Evolutionary conservation across 2,797 vertebrate genomes (phyloP), one percentile per base, ranked within the genome.

Genomic region (Gymnothorax javanicus): DNA sequence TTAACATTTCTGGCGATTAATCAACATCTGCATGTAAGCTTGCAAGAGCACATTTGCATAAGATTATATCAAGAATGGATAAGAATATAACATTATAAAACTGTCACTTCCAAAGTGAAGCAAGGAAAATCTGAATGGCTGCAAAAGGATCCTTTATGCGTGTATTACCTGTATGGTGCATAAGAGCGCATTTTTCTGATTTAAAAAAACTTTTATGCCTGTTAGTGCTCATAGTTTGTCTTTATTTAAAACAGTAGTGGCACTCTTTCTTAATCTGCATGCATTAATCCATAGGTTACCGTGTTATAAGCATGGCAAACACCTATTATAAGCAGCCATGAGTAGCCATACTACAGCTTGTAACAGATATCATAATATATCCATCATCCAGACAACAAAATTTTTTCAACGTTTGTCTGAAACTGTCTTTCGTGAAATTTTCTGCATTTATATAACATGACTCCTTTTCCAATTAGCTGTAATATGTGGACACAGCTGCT

Each of bases 11-110:
- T 20, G 60, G 13, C 23, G 23, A 67, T n/a, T n/a, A 67, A 67
- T 67, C 64, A 67, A n/a, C 23, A 67, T 67, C 64, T 67, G 8
- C 23, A 25, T 4, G 7, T 67, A 8, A 25, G 64, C 64, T 67
- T 67, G 23, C 64, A 67, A 67, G 64, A n/a, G 23, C 23, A 25
- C 9, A n/a, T 67, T 67, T 67, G 1, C 64, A 67, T 67, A 13
- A 2, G 6, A n/a, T n/a, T n/a, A 67, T n/a, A 67, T 67, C 20
- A 67, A 67, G 62, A 67, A n/a, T 67, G 64, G 5, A 67, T 67
- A 67, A n/a, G 64, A 67, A 67, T n/a, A 67, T 67, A n/a, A 67
- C 64, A 67, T n/a, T 64, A 64, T 64, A 20, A 64, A 64, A 67
- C 23, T n/a, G 64, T 67, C 7, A n/a, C 9, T n/a, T 67, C 64